These are phyloP conservation scores for Spongia lamella DNA, from an alignment of 37 sponge, comb jelly and placozoan genomes.

Conservation along the genomic window DNA sequence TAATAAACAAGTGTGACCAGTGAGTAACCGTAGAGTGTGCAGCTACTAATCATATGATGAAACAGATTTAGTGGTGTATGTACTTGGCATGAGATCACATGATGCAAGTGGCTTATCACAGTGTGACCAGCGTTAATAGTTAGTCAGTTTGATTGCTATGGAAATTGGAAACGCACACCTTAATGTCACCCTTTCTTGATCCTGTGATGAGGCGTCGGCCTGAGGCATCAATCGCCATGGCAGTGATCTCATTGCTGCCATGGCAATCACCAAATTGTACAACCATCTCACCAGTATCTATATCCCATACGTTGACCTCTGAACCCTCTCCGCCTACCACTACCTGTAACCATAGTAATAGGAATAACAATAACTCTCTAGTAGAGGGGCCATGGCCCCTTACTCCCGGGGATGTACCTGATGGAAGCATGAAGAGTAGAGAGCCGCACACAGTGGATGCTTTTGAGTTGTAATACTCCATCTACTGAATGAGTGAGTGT, in stretches of 20 bases:
- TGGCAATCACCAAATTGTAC: constrained; percentile 65
- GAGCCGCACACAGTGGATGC: constrained; percentile 58
- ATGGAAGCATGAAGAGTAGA: constrained; percentile 41
- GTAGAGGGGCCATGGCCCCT: too few relatives aligned
- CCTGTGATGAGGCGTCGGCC: constrained; percentile 87
- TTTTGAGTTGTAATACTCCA: constrained; percentile 15
- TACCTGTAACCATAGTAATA: constrained; percentile 41
- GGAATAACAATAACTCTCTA: too few relatives aligned
- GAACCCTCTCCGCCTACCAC: constrained; percentile 90
- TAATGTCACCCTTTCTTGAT: constrained; percentile 82
- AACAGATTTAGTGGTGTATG: too few relatives aligned
- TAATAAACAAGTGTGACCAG: too few relatives aligned
- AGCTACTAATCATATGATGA: too few relatives aligned
- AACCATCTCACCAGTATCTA: constrained; percentile 71
- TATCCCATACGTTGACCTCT: constrained; percentile 86
- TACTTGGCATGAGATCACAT: too few relatives aligned
- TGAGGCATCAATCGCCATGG: constrained; percentile 71
- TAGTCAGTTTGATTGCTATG: too few relatives aligned
- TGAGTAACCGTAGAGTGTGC: too few relatives aligned
- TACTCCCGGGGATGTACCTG: too few relatives aligned
- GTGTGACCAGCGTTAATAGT: too few relatives aligned
- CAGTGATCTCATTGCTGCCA: constrained; percentile 85
- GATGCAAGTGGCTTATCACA: too few relatives aligned
- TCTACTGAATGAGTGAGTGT: background rate
- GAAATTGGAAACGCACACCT: too few relatives aligned